Conservation (phyloP, 2,888 invertebrate genomes). For the Tachystola acroxantha region DNA sequence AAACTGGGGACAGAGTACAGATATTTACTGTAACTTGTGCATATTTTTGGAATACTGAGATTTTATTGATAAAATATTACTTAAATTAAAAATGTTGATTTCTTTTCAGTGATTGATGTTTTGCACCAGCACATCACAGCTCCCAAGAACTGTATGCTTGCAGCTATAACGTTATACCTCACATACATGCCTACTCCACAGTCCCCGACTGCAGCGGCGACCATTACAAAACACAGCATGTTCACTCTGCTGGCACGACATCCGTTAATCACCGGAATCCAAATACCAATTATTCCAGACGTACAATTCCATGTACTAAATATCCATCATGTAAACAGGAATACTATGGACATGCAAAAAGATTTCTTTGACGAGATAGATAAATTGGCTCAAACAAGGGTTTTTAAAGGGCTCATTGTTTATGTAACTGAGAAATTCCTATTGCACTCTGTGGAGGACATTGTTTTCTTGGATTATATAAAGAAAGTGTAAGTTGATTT, state of each 20-base stretch:
- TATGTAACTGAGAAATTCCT: constrained; percentile 65
- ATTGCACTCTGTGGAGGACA: constrained; percentile 50
- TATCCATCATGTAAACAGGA: constrained; percentile 30
- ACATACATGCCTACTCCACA: constrained; percentile 48
- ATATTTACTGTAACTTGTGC: too few species aligned
- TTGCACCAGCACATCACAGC: constrained; percentile 40
- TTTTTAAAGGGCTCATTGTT: constrained; percentile 56
- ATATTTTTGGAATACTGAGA: too few species aligned
- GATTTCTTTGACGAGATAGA: constrained; percentile 40
- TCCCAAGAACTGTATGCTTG: constrained; percentile 56
- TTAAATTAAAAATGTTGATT: too few species aligned
- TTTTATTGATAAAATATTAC: too few species aligned
- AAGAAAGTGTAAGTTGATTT: constrained; percentile 53
- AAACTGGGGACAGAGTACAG: too few species aligned
- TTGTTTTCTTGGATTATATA: constrained; percentile 57
- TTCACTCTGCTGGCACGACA: constrained; percentile 9
- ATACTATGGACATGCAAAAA: constrained; percentile 25
- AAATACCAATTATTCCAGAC: constrained; percentile 56
- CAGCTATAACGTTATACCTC: constrained; percentile 41
- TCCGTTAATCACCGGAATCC: constrained; percentile 54
- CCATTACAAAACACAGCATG: constrained; percentile 27
- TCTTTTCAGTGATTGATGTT: constrained; percentile 58
- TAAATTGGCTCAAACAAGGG: constrained; percentile 36
- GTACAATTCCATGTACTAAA: constrained; percentile 55
- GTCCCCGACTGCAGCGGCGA: constrained; percentile 40